Evolutionary conservation across 1,140 invertebrate genomes (phyloP), one percentile per base, ranked within the genome.

Genomic region (Aphelenchoides besseyi): DNA sequence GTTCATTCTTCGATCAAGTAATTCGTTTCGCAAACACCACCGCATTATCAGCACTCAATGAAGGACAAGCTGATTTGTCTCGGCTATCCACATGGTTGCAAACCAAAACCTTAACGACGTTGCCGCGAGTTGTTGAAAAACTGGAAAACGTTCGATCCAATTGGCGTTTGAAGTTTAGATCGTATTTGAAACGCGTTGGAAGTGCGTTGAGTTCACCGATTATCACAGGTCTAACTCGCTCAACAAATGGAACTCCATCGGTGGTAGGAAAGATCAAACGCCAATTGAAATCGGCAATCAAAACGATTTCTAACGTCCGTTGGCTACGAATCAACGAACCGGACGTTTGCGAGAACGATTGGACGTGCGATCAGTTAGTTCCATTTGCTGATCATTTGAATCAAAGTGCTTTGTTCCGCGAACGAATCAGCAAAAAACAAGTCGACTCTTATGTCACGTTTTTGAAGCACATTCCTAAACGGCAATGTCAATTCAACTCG

Each of bases 401-500:
- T 16, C 18, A 57, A 5, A 23, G 48, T 23, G 33, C 0, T 5
- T 18, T 35, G 0, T 8, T 68, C 0, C 63, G 32, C n/a, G 54
- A 70, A 16, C 3, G 16, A 16, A 30, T 35, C 18, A n/a, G 8
- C 9, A 18, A 69, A 61, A 61, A 66, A 66, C 32, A 66, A 3
- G 30, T 30, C 12, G 36, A 66, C 36, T 66, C 63, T 26, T 66
- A 66, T 3, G 36, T 66, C 30, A 30, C 16, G 23, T 66, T 63
- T 64, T 48, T 55, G 5, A 30, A 41, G 12, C 35, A 32, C 2
- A 62, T 70, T 28, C 26, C 62, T 23, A 1, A 30, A 30, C 29
- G 68, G 9, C 68, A 70, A 29, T 35, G 69, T 28, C 68, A 33
- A 70, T 32, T 8, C 33, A 29, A 33, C n/a, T 36, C 30, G 54